Percentiles rank a stretch among this genome's conserved stretches.
phyloP scores from a whole-genome alignment of 2,888 invertebrate species.

The Adelphocoris suturalis region DNA sequence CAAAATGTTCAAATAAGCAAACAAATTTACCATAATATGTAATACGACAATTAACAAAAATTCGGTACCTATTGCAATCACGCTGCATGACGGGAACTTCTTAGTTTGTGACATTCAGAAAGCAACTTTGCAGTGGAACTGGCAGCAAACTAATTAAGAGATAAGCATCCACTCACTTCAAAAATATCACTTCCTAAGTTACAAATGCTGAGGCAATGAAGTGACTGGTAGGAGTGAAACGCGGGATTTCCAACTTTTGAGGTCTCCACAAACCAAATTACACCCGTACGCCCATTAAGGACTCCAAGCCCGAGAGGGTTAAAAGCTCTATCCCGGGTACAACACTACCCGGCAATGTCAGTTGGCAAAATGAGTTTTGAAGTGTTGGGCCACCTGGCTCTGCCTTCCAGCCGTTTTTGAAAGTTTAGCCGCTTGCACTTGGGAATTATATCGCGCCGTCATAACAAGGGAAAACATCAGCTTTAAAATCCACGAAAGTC shows the following conservation, averaged over 20 bases:
- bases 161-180: not conserved
- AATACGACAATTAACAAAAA: no score
- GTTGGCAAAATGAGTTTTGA: constrained; percentile 34
- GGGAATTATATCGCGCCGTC: constrained; percentile 3
- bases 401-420: not conserved
- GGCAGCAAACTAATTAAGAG: constrained; percentile 1
- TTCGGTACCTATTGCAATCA: no score
- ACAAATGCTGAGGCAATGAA: not conserved
- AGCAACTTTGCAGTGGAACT: not conserved
- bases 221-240: not conserved
- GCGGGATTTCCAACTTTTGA: constrained; percentile 9
- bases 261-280: constrained; percentile 22
- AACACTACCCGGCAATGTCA: not conserved
- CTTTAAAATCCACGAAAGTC: not conserved
- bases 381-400: not conserved
- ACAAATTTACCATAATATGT: no score
- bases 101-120: not conserved
- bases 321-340: not conserved
- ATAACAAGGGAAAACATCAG: not conserved
- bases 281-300: constrained; percentile 21
- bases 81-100: no score
- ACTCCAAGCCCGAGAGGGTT: not conserved
- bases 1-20: no score
- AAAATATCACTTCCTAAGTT: constrained; percentile 12
- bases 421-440: not conserved